Conservation (phyloP, 2,113 vertebrate genomes). For the Hystrix cristata region DNA sequence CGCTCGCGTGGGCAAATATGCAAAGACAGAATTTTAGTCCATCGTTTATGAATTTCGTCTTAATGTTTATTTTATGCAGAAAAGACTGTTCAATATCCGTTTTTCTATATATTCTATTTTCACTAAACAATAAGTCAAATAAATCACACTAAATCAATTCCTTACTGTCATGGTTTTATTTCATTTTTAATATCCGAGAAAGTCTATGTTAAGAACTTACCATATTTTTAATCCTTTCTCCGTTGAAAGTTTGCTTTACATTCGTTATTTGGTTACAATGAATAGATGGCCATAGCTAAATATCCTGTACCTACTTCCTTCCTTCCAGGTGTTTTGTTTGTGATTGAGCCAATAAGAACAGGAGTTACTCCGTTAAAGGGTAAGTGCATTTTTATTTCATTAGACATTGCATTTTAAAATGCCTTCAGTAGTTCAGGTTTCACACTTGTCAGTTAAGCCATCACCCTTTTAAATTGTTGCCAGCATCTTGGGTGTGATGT, state of each 20-base stretch:
- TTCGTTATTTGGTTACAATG: background rate
- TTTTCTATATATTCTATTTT: slow-evolving; percentile 35
- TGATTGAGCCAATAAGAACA: background rate
- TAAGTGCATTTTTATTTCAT: slow-evolving; percentile 60
- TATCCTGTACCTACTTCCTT: background rate
- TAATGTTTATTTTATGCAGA: background rate
- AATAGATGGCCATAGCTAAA: background rate
- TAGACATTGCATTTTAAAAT: background rate
- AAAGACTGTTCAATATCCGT: background rate
- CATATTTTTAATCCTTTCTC: background rate
- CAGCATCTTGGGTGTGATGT: background rate
- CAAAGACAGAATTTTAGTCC: background rate
- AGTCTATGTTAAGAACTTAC: background rate
- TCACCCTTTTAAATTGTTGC: slow-evolving; percentile 43
- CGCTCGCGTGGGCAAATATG: background rate
- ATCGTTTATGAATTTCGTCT: background rate
- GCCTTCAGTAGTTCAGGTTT: slow-evolving; percentile 60
- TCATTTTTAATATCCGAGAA: background rate
- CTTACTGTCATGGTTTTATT: background rate
- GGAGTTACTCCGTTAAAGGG: background rate
- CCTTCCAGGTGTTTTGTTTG: background rate
- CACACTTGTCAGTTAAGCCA: slow-evolving; percentile 24
- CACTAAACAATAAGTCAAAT: background rate
- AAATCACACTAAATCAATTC: background rate
- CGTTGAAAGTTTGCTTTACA: background rate